These are phyloP conservation scores for Rapana venosa DNA, from an alignment of 2,888 invertebrate genomes.

Conservation along the genomic window DNA sequence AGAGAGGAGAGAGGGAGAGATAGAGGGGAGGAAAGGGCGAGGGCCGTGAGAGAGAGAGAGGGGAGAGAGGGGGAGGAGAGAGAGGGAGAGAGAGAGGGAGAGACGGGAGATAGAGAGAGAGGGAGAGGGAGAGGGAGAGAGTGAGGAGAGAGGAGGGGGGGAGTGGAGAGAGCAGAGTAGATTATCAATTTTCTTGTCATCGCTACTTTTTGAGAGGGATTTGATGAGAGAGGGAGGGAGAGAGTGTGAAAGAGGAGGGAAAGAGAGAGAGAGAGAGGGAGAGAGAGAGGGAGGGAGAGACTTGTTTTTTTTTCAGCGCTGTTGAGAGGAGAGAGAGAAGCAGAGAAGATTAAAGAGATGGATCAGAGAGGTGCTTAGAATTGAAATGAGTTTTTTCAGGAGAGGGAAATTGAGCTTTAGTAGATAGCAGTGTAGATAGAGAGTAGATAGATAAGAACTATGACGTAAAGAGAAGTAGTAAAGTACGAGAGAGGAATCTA, in stretches of 20 bases:
- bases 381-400: too few species aligned
- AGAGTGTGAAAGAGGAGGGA: background rate
- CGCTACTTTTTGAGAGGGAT: background rate
- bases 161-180: background rate
- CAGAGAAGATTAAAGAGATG: too few species aligned
- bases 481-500: too few species aligned
- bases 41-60: background rate
- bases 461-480: too few species aligned
- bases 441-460: too few species aligned
- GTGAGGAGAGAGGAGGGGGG: background rate
- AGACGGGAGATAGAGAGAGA: background rate
- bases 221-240: background rate
- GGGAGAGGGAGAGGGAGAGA: background rate
- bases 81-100: background rate
- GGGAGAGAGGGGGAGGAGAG: background rate
- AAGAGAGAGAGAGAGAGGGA: background rate
- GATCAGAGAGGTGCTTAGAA: too few species aligned
- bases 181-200: too few species aligned
- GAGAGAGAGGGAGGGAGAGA: constrained; percentile 2
- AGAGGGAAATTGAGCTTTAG: too few species aligned
- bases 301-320: too few species aligned
- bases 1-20: too few species aligned
- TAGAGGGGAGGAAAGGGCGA: too few species aligned
- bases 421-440: too few species aligned
- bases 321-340: background rate